Evolutionary conservation across 2,888 invertebrate genomes (phyloP).

Genomic region (Platerodrilus igneus): DNA sequence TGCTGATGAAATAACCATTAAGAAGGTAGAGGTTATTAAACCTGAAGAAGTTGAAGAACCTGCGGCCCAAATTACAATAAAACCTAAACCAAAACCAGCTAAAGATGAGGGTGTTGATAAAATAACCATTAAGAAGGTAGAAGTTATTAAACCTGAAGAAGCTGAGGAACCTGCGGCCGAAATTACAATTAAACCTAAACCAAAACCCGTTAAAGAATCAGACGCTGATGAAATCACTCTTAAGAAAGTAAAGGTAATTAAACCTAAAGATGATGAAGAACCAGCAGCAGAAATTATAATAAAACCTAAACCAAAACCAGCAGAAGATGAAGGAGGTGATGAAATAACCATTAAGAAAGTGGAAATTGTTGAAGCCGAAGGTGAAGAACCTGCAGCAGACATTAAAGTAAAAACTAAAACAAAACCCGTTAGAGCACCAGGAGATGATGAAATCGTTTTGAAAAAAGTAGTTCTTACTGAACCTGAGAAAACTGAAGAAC

Average conservation of each 20-base stretch:
- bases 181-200: conserved; percentile 36
- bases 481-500: conserved; percentile 30
- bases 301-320: conserved; percentile 49
- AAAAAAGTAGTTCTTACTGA: conserved; percentile 35
- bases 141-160: conserved; percentile 31
- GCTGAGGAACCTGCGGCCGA: conserved; percentile 33
- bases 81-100: conserved; percentile 32
- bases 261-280: conserved; percentile 42
- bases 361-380: conserved; percentile 62
- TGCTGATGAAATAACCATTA: conserved; percentile 47
- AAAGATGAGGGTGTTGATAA: conserved; percentile 48
- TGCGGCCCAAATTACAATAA: conserved; percentile 30
- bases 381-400: conserved; percentile 33
- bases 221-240: conserved; percentile 45
- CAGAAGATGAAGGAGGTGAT: conserved; percentile 57
- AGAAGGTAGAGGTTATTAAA: conserved; percentile 37
- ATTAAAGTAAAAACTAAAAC: conserved; percentile 26
- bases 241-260: conserved; percentile 12
- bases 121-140: conserved; percentile 40
- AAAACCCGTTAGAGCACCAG: conserved; percentile 34
- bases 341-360: conserved; percentile 71
- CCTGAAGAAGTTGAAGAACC: conserved; percentile 34
- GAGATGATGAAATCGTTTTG: conserved; percentile 47
- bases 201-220: conserved; percentile 37
- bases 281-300: conserved; percentile 49